Evolutionary conservation across 1,140 invertebrate genomes (phyloP).

Genomic region (Chymomyza costata): DNA sequence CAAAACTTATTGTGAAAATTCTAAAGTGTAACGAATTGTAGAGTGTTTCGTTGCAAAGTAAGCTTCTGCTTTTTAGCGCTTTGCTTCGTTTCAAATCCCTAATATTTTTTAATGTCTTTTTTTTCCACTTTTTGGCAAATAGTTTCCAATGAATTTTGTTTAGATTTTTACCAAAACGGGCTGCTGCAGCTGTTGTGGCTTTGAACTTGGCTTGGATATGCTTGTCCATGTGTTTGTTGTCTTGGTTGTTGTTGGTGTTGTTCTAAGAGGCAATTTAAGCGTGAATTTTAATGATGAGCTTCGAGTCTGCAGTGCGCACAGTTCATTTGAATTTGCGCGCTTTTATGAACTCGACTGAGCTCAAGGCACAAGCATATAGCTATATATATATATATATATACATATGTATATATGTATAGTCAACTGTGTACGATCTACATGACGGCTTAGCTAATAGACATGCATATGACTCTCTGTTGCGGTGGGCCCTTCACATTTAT

Average conservation of each 20-base stretch:
- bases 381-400: too few species aligned
- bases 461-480: conserved; percentile 21
- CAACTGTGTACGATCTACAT: conserved; percentile 7
- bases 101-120: too few species aligned
- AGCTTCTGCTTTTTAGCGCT: too few species aligned
- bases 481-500: conserved; percentile 36
- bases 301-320: conserved; percentile 54
- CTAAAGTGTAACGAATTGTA: too few species aligned
- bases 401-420: too few species aligned
- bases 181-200: conserved; percentile 28
- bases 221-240: conserved; percentile 8
- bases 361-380: too few species aligned
- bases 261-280: conserved; percentile 60
- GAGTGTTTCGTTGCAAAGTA: too few species aligned
- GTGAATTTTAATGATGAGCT: conserved; percentile 71
- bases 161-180: conserved; percentile 50
- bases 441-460: conserved; percentile 29
- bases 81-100: neutral
- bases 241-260: neutral
- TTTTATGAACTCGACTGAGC: conserved; percentile 42
- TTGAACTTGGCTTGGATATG: conserved; percentile 1
- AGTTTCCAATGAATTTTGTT: conserved; percentile 73
- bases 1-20: too few species aligned
- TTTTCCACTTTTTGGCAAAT: conserved; percentile 70
- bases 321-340: conserved; percentile 62